A percentile compares a stretch with the other conserved stretches of the same genome.
Conservation (phyloP, 2,888 invertebrate species). For the Dugesia japonica region DNA sequence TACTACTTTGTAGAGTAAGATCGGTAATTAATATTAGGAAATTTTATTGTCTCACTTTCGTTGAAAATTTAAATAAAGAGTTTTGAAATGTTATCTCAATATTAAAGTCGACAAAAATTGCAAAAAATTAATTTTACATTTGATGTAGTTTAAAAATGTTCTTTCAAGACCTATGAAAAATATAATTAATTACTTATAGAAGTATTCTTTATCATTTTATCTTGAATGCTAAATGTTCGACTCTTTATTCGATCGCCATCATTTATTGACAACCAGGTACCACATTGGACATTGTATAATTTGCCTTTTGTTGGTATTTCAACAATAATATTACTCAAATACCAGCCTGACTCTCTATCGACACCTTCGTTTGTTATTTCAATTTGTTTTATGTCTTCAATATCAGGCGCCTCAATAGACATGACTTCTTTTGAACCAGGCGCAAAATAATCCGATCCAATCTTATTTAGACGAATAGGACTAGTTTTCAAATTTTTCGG, state of each 20-base stretch:
- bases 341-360: constrained; percentile 45
- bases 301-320: constrained; percentile 46
- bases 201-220: neutral
- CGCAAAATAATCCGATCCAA: constrained; percentile 39
- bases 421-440: constrained; percentile 45
- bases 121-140: no score
- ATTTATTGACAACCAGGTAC: constrained; percentile 45
- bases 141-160: no score
- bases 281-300: constrained; percentile 44
- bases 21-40: no score
- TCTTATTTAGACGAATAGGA: constrained; percentile 4
- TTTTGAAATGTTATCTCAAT: no score
- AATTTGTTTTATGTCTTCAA: constrained; percentile 35
- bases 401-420: constrained; percentile 45
- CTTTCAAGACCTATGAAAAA: no score
- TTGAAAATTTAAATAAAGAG: no score
- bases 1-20: no score
- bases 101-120: no score
- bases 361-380: constrained; percentile 47
- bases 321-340: constrained; percentile 44
- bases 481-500: constrained; percentile 37
- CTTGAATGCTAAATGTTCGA: constrained; percentile 39
- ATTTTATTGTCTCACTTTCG: neutral
- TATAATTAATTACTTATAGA: neutral
- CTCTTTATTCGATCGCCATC: constrained; percentile 45